Evolutionary conservation across 1,140 invertebrate genomes (phyloP), one percentile per base, ranked within the genome.

Genomic region (Grapholita molesta): DNA sequence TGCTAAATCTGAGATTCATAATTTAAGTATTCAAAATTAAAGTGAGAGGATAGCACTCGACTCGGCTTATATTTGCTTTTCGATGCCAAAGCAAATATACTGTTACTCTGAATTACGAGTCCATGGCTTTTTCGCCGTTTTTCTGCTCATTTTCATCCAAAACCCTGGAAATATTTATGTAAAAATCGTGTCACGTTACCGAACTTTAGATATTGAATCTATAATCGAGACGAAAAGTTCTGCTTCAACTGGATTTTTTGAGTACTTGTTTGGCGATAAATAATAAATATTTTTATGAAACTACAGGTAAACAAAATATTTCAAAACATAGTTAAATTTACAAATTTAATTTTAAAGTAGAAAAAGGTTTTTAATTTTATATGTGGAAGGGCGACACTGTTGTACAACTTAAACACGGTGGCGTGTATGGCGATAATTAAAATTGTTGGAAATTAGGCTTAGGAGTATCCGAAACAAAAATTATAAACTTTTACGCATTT

Each of bases 41-140:
- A 52, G 64, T 66, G 61, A 67, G 52, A 69, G 69, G 35, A 35
- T 30, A 52, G 67, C 71, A 71, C 73, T 77, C 74, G 70, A 67
- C 70, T 25, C 66, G 11, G 55, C 75, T 73, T 65, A 67, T 79
- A 52, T 79, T 79, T 79, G 75, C 70, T 72, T 70, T 71, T 73
- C 70, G 74, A 76, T 74, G 74, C 70, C 68, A 72, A 74, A 72
- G 69, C 73, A 73, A 79, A 77, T 77, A 75, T 75, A 75, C 64
- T 66, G 64, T 74, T 70, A 64, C 67, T 68, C 69, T 67, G 69
- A 66, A 74, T 75, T 73, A 79, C 72, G 68, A 71, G 65, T 70
- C 69, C 64, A 65, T 70, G 64, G 24, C 9, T 70, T 66, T 70
- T 69, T 65, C 61, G 15, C 70, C 64, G 65, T 42, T 71, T n/a